phyloP scores from a whole-genome alignment of 2,113 vertebrate genomes.

The Chauna torquata region DNA sequence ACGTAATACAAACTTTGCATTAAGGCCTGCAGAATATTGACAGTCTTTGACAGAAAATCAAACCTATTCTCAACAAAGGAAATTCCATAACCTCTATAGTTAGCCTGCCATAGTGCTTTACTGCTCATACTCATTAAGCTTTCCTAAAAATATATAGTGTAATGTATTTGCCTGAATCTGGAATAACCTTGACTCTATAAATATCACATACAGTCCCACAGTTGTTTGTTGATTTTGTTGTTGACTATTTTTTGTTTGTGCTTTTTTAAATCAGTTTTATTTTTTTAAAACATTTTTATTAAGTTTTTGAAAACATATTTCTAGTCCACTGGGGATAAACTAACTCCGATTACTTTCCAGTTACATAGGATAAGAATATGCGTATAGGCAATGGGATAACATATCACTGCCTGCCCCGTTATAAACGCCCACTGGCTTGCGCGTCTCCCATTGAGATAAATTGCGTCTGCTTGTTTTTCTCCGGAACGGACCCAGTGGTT shows the following conservation, averaged over 20 bases:
- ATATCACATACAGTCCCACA: background rate
- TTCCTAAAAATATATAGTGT: background rate
- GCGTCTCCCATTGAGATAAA: rapidly evolving
- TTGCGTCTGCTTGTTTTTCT: background rate
- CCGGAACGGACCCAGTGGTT: background rate
- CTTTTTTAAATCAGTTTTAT: background rate
- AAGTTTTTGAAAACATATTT: background rate
- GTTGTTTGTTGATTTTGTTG: background rate
- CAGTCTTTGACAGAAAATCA: background rate
- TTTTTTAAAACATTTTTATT: background rate
- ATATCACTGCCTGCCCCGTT: background rate
- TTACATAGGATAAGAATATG: background rate
- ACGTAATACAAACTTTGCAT: background rate
- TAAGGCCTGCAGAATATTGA: background rate
- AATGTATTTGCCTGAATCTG: background rate
- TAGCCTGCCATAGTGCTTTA: background rate
- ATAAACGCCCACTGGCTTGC: background rate
- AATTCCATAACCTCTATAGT: background rate
- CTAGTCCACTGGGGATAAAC: background rate
- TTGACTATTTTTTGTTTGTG: background rate
- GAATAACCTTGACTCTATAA: background rate
- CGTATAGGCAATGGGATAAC: background rate
- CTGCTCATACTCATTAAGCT: background rate
- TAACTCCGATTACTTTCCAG: background rate
- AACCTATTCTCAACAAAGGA: background rate